These are phyloP conservation scores for Vireo altiloquus DNA, from an alignment of 2,113 vertebrate species.

Conservation along the genomic window DNA sequence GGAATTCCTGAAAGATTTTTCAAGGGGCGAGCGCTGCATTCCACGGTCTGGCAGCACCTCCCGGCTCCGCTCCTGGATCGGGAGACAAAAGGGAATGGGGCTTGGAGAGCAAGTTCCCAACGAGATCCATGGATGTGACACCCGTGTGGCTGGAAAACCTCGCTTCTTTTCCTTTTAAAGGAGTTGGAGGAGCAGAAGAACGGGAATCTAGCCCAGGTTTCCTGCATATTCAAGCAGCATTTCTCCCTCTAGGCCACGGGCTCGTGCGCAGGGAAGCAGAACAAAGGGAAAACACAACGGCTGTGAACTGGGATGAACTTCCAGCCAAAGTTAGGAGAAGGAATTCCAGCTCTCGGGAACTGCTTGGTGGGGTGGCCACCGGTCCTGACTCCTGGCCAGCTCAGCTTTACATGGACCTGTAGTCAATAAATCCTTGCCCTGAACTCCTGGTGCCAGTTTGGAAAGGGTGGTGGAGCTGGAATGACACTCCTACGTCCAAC, in stretches of 20 bases:
- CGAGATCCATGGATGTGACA: neutral
- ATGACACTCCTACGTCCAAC: fast-evolving
- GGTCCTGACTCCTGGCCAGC: neutral
- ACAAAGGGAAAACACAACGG: constrained; percentile 34
- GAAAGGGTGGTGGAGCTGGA: neutral
- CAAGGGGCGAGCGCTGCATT: neutral
- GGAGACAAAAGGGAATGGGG: constrained; percentile 52
- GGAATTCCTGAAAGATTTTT: constrained; percentile 39
- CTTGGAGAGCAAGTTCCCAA: constrained; percentile 20
- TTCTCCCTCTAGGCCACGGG: constrained; percentile 20
- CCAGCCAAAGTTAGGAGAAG: neutral
- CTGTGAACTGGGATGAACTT: constrained; percentile 53
- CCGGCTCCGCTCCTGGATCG: neutral
- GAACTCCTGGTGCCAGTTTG: neutral
- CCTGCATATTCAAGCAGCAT: neutral
- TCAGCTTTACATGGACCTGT: fast-evolving
- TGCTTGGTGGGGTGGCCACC: neutral
- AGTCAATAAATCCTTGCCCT: neutral
- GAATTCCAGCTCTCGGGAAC: neutral
- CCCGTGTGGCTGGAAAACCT: constrained; percentile 20
- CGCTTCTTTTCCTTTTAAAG: neutral
- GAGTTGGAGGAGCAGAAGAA: neutral
- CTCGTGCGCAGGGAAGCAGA: neutral
- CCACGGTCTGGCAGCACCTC: constrained; percentile 34
- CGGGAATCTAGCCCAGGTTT: constrained; percentile 18